Evolutionary conservation across 2,888 invertebrate genomes (phyloP).

Genomic region (Catocala nupta): DNA sequence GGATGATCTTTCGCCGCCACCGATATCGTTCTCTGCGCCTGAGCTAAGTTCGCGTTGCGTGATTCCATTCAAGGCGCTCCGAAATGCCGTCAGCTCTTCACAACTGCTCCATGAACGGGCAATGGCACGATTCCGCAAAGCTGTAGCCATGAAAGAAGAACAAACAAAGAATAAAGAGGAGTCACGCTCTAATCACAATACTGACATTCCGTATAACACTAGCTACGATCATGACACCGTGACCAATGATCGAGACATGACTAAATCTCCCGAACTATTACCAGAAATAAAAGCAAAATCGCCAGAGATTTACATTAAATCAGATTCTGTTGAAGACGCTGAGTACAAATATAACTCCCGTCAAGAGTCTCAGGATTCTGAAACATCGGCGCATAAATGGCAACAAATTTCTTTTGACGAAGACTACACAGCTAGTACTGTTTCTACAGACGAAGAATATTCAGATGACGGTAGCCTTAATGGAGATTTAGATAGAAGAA

Average conservation of each 20-base stretch:
- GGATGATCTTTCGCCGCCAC: conserved; percentile 91
- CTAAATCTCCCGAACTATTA: conserved; percentile 39
- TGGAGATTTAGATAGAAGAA: conserved; percentile 69
- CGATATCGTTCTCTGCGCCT: conserved; percentile 93
- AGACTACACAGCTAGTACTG: conserved; percentile 89
- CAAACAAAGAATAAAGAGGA: conserved; percentile 76
- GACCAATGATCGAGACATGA: conserved; percentile 44
- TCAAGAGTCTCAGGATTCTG: conserved; percentile 68
- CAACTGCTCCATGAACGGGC: conserved; percentile 94
- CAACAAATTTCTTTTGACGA: conserved; percentile 85
- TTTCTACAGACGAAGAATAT: conserved; percentile 83
- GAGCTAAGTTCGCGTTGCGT: conserved; percentile 88
- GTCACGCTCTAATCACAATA: conserved; percentile 55
- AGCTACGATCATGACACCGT: conserved; percentile 48
- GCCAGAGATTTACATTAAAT: conserved; percentile 72
- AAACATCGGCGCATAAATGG: conserved; percentile 78
- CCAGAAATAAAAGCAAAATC: conserved; percentile 47
- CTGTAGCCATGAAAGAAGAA: conserved; percentile 91
- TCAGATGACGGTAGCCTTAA: conserved; percentile 78
- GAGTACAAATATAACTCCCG: conserved; percentile 64
- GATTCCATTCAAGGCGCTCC: conserved; percentile 88
- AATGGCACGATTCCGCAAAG: conserved; percentile 93
- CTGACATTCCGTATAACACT: conserved; percentile 76
- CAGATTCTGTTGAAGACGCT: conserved; percentile 70
- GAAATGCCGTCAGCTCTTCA: conserved; percentile 93